Base-by-base conservation (phyloP, 2,888 invertebrate genomes). In the Thymelicus acteon region DNA sequence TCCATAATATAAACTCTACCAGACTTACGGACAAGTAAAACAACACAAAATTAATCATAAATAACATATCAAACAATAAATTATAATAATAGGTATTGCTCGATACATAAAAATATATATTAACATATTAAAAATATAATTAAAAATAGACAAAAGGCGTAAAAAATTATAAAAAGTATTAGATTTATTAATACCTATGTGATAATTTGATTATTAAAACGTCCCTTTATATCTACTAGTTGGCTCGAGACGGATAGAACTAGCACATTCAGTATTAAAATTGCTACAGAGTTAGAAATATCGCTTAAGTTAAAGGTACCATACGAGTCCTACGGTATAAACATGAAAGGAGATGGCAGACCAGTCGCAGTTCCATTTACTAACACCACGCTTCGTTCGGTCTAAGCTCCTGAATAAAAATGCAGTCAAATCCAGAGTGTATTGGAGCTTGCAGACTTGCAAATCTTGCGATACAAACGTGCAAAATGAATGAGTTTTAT, bases 241-340 rank as follows among this genome's bases (percentile, higher is more conserved):
- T 86, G 86, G 85, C 82, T 87, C 78, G 82, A 86, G 82, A 86
- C 83, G 87, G 88, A 88, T 88, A 86, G 85, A 89, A 82, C 89
- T 89, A 89, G 88, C 89, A 89, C 87, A 90, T 89, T 88, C 83
- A 91, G 82, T 88, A 84, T 84, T 85, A 83, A 85, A 77, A 82
- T 83, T 78, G 79, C 91, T 90, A 90, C 84, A 83, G 81, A 89
- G 80, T 89, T 86, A 87, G 82, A 87, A 84, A 85, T 82, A 86
- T 84, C 81, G 82, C 85, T 87, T 87, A 87, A 72, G 77, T 80
- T 82, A 86, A 57, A 54, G 67, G 68, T 76, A 82, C 80, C 80
- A 85, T 82, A 85, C 82, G 80, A 87, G 78, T 79, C 83, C 84
- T 86, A 88, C 68, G 62, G 69, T 69, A 69, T 58, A 69, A 69